A percentile compares a stretch with the other conserved stretches of the same genome.
Evolutionary conservation across 2,888 invertebrate genomes (phyloP).

Genomic region (Acholoe squamosa): DNA sequence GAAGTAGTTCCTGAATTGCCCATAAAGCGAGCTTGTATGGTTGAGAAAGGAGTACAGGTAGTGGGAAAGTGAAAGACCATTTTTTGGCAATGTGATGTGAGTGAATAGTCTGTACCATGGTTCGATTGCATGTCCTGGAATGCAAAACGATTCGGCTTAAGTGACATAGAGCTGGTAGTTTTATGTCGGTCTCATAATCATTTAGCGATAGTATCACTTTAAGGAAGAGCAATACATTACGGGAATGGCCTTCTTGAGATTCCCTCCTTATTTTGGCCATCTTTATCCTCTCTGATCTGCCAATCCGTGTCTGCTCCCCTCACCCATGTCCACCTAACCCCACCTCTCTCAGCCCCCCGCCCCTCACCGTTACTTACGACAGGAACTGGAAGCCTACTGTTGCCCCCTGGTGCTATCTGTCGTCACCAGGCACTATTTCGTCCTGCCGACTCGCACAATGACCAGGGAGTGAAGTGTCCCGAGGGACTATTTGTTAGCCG

Average conservation of each 20-base stretch:
- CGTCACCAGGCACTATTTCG: constrained; percentile 32
- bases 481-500: constrained; percentile 43
- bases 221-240: too few relatives aligned
- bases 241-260: too few relatives aligned
- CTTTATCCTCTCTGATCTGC: neutral
- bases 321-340: neutral
- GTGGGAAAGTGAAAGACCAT: too few relatives aligned
- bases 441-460: neutral
- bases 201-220: too few relatives aligned
- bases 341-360: neutral
- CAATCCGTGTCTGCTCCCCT: neutral
- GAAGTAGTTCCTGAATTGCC: constrained; percentile 3
- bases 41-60: neutral
- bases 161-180: too few relatives aligned
- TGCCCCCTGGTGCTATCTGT: constrained; percentile 46
- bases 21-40: neutral
- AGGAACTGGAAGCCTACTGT: neutral
- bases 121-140: too few relatives aligned
- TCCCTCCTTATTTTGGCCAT: too few relatives aligned
- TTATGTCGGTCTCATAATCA: neutral
- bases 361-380: neutral
- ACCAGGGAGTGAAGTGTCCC: neutral
- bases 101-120: too few relatives aligned
- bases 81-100: too few relatives aligned
- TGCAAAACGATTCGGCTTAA: too few relatives aligned